Percentiles rank a stretch among this genome's conserved stretches.
These are phyloP conservation scores for Thinocorus orbignyianus DNA, from an alignment of 2,113 vertebrate genomes.

Conservation along the genomic window DNA sequence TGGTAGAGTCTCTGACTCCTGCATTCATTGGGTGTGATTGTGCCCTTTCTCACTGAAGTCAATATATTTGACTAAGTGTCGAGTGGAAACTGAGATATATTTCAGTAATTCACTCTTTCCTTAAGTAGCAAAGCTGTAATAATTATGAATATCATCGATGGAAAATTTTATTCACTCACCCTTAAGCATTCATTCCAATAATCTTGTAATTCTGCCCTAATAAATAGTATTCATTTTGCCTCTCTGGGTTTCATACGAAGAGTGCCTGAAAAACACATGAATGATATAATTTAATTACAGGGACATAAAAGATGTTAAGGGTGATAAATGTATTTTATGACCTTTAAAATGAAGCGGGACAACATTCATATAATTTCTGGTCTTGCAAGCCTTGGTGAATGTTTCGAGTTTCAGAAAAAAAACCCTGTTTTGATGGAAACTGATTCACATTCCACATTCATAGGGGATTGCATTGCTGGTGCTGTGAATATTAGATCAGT, in stretches of 20 bases:
- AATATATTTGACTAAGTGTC: background rate
- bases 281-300: background rate
- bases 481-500: background rate
- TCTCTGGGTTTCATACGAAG: background rate
- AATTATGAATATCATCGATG: background rate
- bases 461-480: background rate
- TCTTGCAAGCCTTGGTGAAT: background rate
- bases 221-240: background rate
- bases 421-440: background rate
- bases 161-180: background rate
- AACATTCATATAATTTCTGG: background rate
- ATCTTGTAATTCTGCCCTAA: background rate
- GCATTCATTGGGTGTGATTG: background rate
- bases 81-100: background rate
- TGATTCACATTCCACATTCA: background rate
- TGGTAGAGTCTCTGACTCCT: background rate
- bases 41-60: background rate
- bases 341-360: conserved; percentile 12
- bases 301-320: background rate
- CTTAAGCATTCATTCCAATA: background rate
- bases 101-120: background rate
- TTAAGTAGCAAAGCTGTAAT: background rate
- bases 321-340: background rate
- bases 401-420: background rate
- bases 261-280: background rate